These are phyloP conservation scores for Brachypterus glaber DNA, from an alignment of 2,888 invertebrate species.

Conservation along the genomic window DNA sequence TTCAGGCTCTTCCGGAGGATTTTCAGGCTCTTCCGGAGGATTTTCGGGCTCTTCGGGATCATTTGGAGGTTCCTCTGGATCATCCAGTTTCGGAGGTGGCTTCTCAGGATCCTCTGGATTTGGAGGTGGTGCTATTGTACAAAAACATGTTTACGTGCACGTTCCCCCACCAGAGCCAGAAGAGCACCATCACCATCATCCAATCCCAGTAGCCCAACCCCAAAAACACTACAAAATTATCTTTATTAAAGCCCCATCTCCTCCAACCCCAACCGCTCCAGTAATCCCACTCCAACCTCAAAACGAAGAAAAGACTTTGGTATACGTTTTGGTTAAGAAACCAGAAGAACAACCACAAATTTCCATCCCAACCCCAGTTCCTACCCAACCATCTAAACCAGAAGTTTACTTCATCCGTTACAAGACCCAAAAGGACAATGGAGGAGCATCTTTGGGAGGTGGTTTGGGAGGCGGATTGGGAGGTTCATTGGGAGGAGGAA, in stretches of 20 bases:
- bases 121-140: constrained; percentile 48
- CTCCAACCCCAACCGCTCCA: constrained; percentile 64
- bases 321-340: constrained; percentile 81
- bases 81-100: constrained; percentile 10
- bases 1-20: constrained; percentile 1
- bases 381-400: constrained; percentile 79
- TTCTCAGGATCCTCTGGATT: constrained; percentile 21
- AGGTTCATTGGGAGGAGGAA: constrained; percentile 4
- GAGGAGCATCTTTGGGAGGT: constrained; percentile 26
- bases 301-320: constrained; percentile 80
- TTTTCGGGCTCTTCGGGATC: constrained; percentile 31
- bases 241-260: constrained; percentile 60
- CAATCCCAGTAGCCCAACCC: constrained; percentile 50
- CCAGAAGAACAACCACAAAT: constrained; percentile 79
- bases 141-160: constrained; percentile 83
- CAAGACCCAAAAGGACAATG: constrained; percentile 56
- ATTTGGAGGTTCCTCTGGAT: constrained; percentile 11
- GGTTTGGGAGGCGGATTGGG: constrained; percentile 15
- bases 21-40: constrained; percentile 6
- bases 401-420: constrained; percentile 85
- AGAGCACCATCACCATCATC: constrained; percentile 40
- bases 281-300: constrained; percentile 69
- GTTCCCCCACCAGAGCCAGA: constrained; percentile 70
- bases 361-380: constrained; percentile 63
- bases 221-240: constrained; percentile 88